Evolutionary conservation across 1,140 invertebrate genomes (phyloP).

Genomic region (Brachionus plicatilis): DNA sequence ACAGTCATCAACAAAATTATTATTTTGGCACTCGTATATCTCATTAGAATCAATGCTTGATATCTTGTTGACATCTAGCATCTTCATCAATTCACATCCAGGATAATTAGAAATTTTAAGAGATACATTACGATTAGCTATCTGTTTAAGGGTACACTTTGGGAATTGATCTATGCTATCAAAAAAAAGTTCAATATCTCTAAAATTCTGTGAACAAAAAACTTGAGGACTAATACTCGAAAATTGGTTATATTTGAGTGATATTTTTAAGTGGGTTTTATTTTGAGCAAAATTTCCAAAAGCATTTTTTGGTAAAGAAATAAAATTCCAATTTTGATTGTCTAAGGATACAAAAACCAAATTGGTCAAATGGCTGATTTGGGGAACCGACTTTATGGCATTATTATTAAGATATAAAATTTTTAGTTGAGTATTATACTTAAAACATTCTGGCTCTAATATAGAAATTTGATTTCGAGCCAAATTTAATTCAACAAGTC

Average conservation of each 20-base stretch:
- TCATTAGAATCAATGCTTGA: neutral
- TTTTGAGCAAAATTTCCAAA: neutral
- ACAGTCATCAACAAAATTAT: neutral
- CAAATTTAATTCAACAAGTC: neutral
- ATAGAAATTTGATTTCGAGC: neutral
- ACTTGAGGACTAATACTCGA: neutral
- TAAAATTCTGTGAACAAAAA: neutral
- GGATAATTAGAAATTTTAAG: neutral
- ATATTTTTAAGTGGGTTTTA: neutral
- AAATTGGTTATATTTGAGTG: neutral
- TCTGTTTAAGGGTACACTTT: neutral
- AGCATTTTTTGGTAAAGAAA: neutral
- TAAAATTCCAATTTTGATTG: neutral
- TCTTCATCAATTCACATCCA: neutral
- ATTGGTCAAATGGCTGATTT: neutral
- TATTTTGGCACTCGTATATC: neutral
- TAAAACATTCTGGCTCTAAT: neutral
- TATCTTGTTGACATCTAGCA: neutral
- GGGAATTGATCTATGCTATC: neutral
- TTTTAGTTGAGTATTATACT: neutral
- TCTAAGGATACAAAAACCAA: neutral
- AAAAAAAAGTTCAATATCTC: neutral
- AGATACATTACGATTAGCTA: neutral
- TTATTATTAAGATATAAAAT: neutral
- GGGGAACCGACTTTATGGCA: neutral